Evolutionary conservation across 37 sponge, comb jelly and placozoan genomes (phyloP).

Genomic region (Corticium candelabrum): DNA sequence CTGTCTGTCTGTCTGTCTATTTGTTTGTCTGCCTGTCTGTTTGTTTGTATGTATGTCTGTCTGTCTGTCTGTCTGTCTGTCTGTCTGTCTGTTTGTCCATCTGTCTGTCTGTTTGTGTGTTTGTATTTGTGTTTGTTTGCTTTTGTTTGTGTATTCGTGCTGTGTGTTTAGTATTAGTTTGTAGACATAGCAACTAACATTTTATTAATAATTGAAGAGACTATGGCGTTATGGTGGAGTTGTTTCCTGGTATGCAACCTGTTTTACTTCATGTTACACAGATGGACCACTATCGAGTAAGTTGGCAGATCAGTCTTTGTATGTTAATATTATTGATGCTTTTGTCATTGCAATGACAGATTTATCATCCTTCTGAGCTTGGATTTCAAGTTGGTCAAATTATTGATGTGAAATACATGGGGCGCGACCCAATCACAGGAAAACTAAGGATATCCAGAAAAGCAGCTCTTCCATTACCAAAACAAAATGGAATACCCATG

Average conservation of each 20-base stretch:
- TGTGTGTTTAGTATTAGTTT: too few relatives aligned
- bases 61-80: too few relatives aligned
- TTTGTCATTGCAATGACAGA: slow-evolving; percentile 10
- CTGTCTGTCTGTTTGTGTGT: too few relatives aligned
- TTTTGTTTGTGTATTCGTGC: neutral
- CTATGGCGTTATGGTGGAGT: slow-evolving; percentile 56
- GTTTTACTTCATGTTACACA: slow-evolving; percentile 46
- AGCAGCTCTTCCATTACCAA: slow-evolving; percentile 21
- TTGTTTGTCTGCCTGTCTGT: too few relatives aligned
- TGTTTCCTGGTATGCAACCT: slow-evolving; percentile 8
- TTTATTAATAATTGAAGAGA: slow-evolving; percentile 27
- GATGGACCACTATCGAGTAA: slow-evolving; percentile 44
- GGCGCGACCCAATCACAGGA: slow-evolving; percentile 40
- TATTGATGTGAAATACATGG: slow-evolving; percentile 66
- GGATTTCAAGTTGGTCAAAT: slow-evolving; percentile 38
- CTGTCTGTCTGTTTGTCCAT: too few relatives aligned
- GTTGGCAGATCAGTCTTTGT: neutral
- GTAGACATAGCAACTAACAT: too few relatives aligned
- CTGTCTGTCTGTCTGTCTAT: neutral
- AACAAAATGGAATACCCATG: neutral
- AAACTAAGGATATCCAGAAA: slow-evolving; percentile 45
- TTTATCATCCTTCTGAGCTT: slow-evolving; percentile 23
- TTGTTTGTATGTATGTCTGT: too few relatives aligned
- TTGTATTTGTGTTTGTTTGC: too few relatives aligned
- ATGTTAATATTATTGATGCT: neutral